Conservation (phyloP, 2,113 vertebrate genomes). For the Tetrax tetrax region DNA sequence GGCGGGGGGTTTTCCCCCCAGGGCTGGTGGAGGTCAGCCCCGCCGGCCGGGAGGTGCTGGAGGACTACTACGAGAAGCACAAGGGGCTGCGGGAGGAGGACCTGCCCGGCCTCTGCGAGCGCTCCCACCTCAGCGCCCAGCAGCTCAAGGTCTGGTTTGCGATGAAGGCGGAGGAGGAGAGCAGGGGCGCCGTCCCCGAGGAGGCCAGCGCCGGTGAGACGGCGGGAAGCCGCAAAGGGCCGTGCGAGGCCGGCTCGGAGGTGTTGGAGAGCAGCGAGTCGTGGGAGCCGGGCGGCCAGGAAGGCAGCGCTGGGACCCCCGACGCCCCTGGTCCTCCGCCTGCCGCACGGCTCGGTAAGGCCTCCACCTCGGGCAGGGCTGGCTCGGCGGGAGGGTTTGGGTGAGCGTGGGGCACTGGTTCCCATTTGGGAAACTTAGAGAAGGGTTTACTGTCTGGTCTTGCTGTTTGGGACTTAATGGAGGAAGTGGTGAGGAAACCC, state of each 20-base stretch:
- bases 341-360: constrained; percentile 72
- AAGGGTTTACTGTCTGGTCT: fast-evolving
- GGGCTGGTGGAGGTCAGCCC: constrained; percentile 77
- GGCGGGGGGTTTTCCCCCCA: constrained; percentile 78
- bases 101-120: constrained; percentile 80
- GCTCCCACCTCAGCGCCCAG: constrained; percentile 81
- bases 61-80: constrained; percentile 81
- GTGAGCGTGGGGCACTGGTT: fast-evolving
- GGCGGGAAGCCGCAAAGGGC: constrained; percentile 1
- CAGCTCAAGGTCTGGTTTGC: constrained; percentile 89
- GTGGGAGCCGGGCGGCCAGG: constrained; percentile 62
- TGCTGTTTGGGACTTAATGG: neutral
- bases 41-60: constrained; percentile 73
- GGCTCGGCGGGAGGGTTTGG: neutral
- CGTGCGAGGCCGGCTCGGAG: constrained; percentile 39
- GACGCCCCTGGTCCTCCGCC: constrained; percentile 39
- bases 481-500: neutral
- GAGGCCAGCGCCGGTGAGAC: constrained; percentile 27
- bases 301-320: constrained; percentile 41
- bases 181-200: neutral
- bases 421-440: neutral
- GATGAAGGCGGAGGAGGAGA: constrained; percentile 72
- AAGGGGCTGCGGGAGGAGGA: constrained; percentile 83
- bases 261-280: constrained; percentile 67
- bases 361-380: neutral